phyloP scores from a whole-genome alignment of 1,140 invertebrate genomes.

The Drosophila kanapiae region DNA sequence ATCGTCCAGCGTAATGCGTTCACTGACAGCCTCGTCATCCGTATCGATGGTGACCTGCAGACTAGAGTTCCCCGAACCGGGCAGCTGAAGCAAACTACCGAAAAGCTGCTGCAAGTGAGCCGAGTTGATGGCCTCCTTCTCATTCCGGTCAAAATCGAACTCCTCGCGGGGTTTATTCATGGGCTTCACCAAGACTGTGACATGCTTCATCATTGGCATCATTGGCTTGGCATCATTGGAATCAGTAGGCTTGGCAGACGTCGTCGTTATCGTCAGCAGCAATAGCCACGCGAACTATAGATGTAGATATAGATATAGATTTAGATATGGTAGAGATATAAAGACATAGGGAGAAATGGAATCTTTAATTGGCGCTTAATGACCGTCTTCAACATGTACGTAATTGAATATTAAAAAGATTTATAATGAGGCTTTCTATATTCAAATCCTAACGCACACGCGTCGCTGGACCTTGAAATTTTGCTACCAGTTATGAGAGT shows the following conservation, averaged over 20 bases:
- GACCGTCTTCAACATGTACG: conserved; percentile 30
- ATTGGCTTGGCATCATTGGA: conserved; percentile 1
- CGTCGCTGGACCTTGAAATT: conserved; percentile 46
- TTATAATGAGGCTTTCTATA: conserved; percentile 68
- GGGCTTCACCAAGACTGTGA: conserved; percentile 59
- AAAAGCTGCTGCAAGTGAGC: conserved; percentile 62
- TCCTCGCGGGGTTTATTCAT: conserved; percentile 40
- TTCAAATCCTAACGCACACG: conserved; percentile 37
- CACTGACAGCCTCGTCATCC: conserved; percentile 56
- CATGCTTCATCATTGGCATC: conserved; percentile 53
- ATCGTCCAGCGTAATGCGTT: conserved; percentile 58
- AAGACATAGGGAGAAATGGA: conserved; percentile 18
- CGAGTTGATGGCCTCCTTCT: conserved; percentile 60
- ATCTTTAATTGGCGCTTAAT: conserved; percentile 49
- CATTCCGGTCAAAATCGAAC: conserved; percentile 70
- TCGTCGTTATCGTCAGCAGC: conserved; percentile 36
- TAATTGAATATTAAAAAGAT: conserved; percentile 24
- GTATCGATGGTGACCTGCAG: conserved; percentile 38
- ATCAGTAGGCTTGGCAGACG: conserved; percentile 26
- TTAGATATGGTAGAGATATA: neutral
- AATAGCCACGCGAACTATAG: conserved; percentile 58
- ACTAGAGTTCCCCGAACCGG: conserved; percentile 36
- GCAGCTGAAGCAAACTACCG: conserved; percentile 49
- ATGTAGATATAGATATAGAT: neutral
- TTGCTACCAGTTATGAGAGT: conserved; percentile 40